A percentile compares a stretch with the other conserved stretches of the same genome.
phyloP scores from a whole-genome alignment of 2,113 vertebrate species.

The Telmatochromis sp. region DNA sequence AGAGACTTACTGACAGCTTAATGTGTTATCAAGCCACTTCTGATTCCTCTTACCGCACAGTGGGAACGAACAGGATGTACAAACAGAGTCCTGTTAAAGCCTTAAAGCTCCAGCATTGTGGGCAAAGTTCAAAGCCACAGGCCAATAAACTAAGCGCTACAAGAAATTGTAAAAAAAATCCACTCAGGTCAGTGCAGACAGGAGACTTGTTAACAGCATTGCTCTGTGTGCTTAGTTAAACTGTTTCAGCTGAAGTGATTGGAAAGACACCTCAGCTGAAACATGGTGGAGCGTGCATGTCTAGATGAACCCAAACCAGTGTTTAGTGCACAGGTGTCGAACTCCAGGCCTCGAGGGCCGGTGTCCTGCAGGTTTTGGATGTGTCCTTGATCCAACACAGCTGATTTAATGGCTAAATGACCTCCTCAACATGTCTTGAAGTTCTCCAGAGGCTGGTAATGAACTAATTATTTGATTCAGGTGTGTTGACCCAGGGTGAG shows the following conservation, averaged over 20 bases:
- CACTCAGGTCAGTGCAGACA: not conserved
- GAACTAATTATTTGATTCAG: no score
- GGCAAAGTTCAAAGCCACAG: constrained; percentile 47
- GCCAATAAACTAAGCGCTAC: constrained; percentile 40
- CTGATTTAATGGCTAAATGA: no score
- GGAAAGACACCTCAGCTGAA: not conserved
- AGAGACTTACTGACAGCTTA: not conserved
- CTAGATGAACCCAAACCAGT: not conserved
- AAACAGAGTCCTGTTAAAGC: not conserved
- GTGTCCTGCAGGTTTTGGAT: no score
- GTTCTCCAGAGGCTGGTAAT: no score
- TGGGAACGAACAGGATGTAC: not conserved
- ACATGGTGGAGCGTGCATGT: not conserved
- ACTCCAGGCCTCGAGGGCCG: no score
- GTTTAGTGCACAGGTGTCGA: no score
- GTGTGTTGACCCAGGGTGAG: no score
- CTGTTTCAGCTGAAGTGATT: not conserved
- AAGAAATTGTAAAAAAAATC: not conserved
- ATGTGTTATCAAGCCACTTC: not conserved
- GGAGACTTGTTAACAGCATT: not conserved
- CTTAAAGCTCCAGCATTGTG: not conserved
- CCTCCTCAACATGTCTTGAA: no score
- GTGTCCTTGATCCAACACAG: no score
- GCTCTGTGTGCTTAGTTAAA: not conserved
- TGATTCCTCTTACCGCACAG: not conserved